These are phyloP conservation scores for Rhamphomyia laevipes DNA, from an alignment of 2,888 invertebrate genomes.

Conservation along the genomic window DNA sequence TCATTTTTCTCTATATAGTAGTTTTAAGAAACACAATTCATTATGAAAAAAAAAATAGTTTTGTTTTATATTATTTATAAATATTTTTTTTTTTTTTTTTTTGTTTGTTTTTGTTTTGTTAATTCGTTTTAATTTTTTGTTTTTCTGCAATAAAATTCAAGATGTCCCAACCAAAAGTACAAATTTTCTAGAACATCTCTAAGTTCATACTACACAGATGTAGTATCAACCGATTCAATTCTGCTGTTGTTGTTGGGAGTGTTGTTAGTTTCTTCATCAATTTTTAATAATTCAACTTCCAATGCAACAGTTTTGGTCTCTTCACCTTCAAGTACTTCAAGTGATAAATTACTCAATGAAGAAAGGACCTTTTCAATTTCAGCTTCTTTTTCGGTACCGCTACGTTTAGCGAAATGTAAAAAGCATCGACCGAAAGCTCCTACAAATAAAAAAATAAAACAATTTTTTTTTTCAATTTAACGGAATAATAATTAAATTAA, in stretches of 20 bases:
- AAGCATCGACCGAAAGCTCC: constrained; percentile 57
- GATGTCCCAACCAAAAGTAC: constrained; percentile 32
- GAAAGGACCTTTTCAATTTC: constrained; percentile 33
- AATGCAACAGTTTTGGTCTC: constrained; percentile 16
- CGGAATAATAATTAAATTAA: no score
- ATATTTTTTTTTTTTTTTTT: constrained; percentile 17
- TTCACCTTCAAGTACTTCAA: constrained; percentile 17
- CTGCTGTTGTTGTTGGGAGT: constrained; percentile 20
- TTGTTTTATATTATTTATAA: constrained; percentile 18
- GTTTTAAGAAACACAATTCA: neutral
- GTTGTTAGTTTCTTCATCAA: constrained; percentile 7
- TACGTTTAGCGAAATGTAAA: constrained; percentile 61
- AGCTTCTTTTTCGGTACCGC: constrained; percentile 36
- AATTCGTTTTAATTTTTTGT: constrained; percentile 12
- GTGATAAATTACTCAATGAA: constrained; percentile 31
- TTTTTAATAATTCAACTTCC: constrained; percentile 15
- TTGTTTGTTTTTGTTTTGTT: constrained; percentile 15
- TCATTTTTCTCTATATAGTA: no score
- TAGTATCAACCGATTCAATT: constrained; percentile 35
- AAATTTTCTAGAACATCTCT: constrained; percentile 20
- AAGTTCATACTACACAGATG: constrained; percentile 37
- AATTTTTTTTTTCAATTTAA: no score
- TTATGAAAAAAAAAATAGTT: constrained; percentile 19
- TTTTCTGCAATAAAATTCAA: constrained; percentile 19
- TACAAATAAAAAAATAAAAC: constrained; percentile 28